Evolutionary conservation across 2,888 invertebrate species (phyloP).

Genomic region (Synergus itoensis): DNA sequence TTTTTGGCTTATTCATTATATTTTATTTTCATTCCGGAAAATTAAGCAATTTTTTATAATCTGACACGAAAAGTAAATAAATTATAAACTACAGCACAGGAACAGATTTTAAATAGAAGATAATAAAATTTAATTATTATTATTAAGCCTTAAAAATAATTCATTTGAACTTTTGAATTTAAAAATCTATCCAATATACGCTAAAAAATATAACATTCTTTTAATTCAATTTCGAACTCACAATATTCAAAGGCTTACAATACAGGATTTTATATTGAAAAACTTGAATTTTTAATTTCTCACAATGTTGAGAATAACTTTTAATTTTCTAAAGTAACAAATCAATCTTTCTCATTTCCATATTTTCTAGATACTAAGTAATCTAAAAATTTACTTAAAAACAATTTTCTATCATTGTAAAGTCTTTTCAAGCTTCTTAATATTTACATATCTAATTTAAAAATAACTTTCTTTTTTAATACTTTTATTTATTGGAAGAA

Average conservation of each 20-base stretch:
- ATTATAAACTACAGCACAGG: neutral
- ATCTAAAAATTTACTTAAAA: constrained; percentile 25
- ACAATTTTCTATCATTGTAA: constrained; percentile 20
- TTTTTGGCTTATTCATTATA: neutral
- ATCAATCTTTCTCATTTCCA: constrained; percentile 4
- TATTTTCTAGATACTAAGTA: neutral
- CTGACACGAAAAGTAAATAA: neutral
- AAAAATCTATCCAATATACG: neutral
- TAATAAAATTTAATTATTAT: neutral
- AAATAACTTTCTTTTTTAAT: constrained; percentile 23
- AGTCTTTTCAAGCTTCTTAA: constrained; percentile 15
- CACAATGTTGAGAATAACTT: constrained; percentile 1
- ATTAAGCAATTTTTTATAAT: neutral
- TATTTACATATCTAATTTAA: constrained; percentile 28
- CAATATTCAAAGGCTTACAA: neutral
- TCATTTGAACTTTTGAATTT: neutral
- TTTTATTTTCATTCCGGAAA: neutral
- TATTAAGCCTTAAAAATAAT: neutral
- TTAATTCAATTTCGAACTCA: neutral
- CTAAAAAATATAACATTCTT: neutral
- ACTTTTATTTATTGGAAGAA: constrained; percentile 26
- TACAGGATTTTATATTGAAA: neutral
- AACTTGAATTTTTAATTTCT: neutral
- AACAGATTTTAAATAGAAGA: neutral
- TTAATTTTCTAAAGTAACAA: neutral